Conservation (phyloP, 1,140 invertebrate genomes). For the Anastrepha obliqua region DNA sequence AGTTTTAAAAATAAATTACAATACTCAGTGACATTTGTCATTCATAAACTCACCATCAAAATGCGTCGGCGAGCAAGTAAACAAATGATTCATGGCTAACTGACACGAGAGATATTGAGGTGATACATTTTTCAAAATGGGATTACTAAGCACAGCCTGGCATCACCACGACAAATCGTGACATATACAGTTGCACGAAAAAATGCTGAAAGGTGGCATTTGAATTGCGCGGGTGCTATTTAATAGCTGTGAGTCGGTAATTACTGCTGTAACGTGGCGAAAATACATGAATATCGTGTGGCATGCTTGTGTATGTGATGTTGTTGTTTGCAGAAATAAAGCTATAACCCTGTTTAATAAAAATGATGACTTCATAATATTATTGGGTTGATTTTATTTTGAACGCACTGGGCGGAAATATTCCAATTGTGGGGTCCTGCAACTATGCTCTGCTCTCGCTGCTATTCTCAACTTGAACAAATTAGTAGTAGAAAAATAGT, state of each 20-base stretch:
- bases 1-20: background rate
- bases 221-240: slow-evolving; percentile 17
- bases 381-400: too few relatives aligned
- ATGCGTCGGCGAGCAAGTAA: background rate
- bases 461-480: too few relatives aligned
- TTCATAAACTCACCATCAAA: background rate
- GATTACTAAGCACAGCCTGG: background rate
- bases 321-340: too few relatives aligned
- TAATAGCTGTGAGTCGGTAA: background rate
- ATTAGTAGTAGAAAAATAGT: too few relatives aligned
- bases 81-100: background rate
- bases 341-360: too few relatives aligned
- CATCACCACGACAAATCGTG: background rate
- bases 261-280: background rate
- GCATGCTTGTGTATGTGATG: too few relatives aligned
- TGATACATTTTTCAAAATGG: slow-evolving; percentile 15
- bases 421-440: too few relatives aligned
- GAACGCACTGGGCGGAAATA: too few relatives aligned
- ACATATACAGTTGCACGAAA: background rate
- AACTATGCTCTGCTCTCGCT: too few relatives aligned
- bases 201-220: background rate
- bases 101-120: slow-evolving; percentile 11
- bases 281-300: background rate
- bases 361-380: too few relatives aligned
- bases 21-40: background rate